Evolutionary conservation across 2,113 vertebrate genomes (phyloP).

Genomic region (Pampusana beccarii): DNA sequence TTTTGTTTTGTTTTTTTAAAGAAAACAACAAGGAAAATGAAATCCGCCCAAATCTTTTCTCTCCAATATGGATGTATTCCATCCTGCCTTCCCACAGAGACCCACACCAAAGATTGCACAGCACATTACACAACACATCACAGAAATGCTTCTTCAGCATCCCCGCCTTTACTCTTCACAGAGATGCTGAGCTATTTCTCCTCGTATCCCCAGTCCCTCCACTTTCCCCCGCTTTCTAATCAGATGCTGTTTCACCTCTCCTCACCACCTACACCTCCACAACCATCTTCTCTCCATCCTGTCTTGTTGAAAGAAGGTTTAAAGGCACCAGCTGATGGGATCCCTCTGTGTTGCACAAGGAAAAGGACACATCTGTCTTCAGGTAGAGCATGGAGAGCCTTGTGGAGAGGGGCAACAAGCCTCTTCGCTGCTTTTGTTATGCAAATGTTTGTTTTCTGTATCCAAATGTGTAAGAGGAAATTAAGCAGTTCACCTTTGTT

Average conservation of each 20-base stretch:
- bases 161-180: not conserved
- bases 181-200: not conserved
- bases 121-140: slow-evolving; percentile 31
- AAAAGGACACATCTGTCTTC: slow-evolving; percentile 34
- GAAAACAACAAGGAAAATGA: slow-evolving; percentile 21
- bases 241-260: slow-evolving; percentile 24
- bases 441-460: slow-evolving; percentile 42
- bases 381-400: not conserved
- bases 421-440: not conserved
- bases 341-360: not conserved
- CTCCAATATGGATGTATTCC: not conserved
- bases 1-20: not conserved
- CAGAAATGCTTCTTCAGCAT: slow-evolving; percentile 41
- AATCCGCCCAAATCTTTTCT: slow-evolving; percentile 31
- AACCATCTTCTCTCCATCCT: not conserved
- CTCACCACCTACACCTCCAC: slow-evolving; percentile 11
- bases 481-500: slow-evolving; percentile 69
- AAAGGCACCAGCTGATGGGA: not conserved
- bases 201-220: not conserved
- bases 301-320: not conserved
- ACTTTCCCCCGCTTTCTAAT: not conserved
- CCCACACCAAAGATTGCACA: slow-evolving; percentile 22
- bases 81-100: slow-evolving; percentile 33
- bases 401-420: not conserved
- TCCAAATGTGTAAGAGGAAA: slow-evolving; percentile 51